Conservation (phyloP, 2,113 vertebrate species). For the Poecile atricapillus region DNA sequence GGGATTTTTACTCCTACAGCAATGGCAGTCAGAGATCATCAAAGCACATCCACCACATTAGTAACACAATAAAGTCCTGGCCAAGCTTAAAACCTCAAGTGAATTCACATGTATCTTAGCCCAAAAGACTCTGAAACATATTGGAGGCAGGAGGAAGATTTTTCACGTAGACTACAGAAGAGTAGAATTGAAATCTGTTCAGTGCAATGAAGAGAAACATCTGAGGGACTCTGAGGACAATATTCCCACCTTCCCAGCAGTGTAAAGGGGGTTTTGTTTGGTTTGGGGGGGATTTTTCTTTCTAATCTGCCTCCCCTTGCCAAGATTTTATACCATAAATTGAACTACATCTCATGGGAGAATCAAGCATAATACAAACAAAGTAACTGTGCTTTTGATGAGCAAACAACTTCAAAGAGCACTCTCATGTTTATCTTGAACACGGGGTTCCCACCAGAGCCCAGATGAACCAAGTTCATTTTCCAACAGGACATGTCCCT, state of each 20-base stretch:
- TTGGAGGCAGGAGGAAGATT: neutral
- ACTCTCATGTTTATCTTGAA: slow-evolving; percentile 48
- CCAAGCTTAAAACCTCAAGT: neutral
- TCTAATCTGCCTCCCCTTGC: neutral
- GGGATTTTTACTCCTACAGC: neutral
- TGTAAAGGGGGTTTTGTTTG: neutral
- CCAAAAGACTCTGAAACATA: neutral
- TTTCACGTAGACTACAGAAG: neutral
- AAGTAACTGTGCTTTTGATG: slow-evolving; percentile 52
- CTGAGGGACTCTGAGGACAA: neutral
- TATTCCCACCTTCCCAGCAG: slow-evolving; percentile 15
- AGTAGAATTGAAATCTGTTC: neutral
- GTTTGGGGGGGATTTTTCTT: neutral
- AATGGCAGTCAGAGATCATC: neutral
- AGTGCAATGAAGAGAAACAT: neutral
- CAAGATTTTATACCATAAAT: slow-evolving; percentile 42
- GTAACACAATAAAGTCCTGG: neutral
- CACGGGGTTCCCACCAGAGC: slow-evolving; percentile 30
- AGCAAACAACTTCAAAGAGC: slow-evolving; percentile 57
- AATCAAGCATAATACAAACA: slow-evolving; percentile 38
- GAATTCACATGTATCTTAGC: neutral
- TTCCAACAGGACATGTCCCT: slow-evolving; percentile 52
- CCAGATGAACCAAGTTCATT: neutral
- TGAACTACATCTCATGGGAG: neutral
- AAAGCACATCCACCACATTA: neutral